Percentiles rank a stretch among this genome's conserved stretches.
Evolutionary conservation across 2,888 invertebrate genomes (phyloP).

Genomic region (Drosophila limbata): DNA sequence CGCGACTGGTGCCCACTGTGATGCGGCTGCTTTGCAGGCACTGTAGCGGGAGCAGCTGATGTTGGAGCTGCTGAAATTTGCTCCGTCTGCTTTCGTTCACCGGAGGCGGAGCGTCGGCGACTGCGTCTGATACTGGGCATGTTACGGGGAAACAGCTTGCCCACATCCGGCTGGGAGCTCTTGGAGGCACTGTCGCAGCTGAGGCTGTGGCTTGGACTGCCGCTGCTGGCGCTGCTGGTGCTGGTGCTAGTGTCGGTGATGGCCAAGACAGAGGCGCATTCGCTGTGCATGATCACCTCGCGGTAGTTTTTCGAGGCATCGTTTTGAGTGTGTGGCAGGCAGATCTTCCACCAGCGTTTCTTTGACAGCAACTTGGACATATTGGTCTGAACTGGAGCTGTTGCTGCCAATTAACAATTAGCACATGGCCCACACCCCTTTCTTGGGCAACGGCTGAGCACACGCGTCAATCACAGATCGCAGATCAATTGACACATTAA

Average conservation of each 20-base stretch:
- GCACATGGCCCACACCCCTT: constrained; percentile 54
- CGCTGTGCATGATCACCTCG: constrained; percentile 85
- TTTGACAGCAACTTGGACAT: constrained; percentile 85
- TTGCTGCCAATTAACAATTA: constrained; percentile 58
- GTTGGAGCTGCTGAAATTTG: constrained; percentile 6
- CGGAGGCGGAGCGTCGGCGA: constrained; percentile 64
- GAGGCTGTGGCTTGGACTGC: constrained; percentile 34
- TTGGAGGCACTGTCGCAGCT: constrained; percentile 72
- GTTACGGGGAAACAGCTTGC: constrained; percentile 83
- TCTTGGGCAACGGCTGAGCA: constrained; percentile 41
- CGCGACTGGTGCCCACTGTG: constrained; percentile 58
- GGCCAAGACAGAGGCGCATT: constrained; percentile 61
- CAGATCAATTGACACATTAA: constrained; percentile 77
- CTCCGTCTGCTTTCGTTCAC: constrained; percentile 40
- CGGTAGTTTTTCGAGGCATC: constrained; percentile 92
- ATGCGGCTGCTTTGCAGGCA: constrained; percentile 44
- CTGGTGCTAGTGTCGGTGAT: constrained; percentile 55
- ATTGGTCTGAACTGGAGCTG: constrained; percentile 41
- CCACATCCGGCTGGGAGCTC: constrained; percentile 74
- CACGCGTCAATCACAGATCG: constrained; percentile 52
- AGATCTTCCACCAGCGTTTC: constrained; percentile 94
- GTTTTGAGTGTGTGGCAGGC: constrained; percentile 89
- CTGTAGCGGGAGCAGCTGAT: constrained; percentile 27
- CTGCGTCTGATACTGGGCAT: constrained; percentile 84
- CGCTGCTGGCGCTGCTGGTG: constrained; percentile 46